Conservation (phyloP, 1,140 invertebrate genomes). For the Drosophila grimshawi region DNA sequence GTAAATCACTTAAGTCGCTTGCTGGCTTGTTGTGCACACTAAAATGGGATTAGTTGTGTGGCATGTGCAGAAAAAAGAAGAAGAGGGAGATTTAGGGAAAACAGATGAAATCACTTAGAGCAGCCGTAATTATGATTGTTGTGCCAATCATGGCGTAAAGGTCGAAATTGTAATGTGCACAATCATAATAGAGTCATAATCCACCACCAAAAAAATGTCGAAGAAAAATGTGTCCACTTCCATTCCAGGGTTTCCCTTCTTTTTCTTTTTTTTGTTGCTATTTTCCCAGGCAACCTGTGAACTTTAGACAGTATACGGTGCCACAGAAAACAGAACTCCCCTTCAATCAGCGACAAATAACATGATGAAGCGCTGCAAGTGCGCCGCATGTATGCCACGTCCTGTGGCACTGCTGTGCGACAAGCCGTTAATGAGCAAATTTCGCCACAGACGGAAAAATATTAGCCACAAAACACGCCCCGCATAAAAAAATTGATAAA, state of each 20-base stretch:
- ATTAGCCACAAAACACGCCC: slow-evolving; percentile 80
- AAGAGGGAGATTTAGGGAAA: not conserved
- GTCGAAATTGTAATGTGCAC: slow-evolving; percentile 21
- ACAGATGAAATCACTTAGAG: slow-evolving; percentile 47
- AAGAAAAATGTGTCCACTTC: not conserved
- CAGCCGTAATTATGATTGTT: slow-evolving; percentile 41
- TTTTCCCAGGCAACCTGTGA: slow-evolving; percentile 69
- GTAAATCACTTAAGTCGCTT: not conserved
- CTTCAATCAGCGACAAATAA: slow-evolving; percentile 60
- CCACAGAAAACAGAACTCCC: slow-evolving; percentile 35
- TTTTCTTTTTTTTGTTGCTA: not conserved
- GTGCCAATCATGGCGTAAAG: slow-evolving; percentile 31
- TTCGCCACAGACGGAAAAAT: slow-evolving; percentile 73
- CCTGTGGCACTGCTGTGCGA: slow-evolving; percentile 44
- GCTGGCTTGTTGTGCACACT: not conserved
- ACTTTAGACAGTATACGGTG: not conserved
- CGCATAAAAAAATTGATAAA: slow-evolving; percentile 68
- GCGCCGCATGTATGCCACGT: slow-evolving; percentile 68
- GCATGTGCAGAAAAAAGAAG: not conserved
- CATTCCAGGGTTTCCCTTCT: not conserved
- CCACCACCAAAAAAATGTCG: slow-evolving; percentile 31
- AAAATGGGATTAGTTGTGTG: slow-evolving; percentile 20
- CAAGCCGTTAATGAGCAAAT: slow-evolving; percentile 77
- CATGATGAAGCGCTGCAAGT: slow-evolving; percentile 66
- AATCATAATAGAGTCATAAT: slow-evolving; percentile 52